Percentiles rank a stretch among this genome's conserved stretches.
Conservation (phyloP, 2,888 invertebrate species). For the Tenthredo distinguenda region DNA sequence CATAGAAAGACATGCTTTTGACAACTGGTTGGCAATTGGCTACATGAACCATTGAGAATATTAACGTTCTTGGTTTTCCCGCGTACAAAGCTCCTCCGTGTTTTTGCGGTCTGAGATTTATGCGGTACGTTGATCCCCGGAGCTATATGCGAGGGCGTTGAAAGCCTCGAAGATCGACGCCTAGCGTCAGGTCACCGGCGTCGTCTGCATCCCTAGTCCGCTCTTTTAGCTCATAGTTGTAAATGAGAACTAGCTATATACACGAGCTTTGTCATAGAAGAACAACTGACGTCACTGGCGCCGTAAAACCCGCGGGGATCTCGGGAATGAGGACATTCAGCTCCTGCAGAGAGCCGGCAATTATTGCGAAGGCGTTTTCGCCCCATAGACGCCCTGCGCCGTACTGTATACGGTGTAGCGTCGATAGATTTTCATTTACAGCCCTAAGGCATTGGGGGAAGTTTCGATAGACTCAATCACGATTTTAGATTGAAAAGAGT, state of each 20-base stretch:
- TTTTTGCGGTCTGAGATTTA: background rate
- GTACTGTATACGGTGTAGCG: too few relatives aligned
- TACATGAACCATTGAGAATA: background rate
- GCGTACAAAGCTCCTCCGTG: background rate
- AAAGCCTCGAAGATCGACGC: slow-evolving; percentile 9
- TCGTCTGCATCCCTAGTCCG: slow-evolving; percentile 32
- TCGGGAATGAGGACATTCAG: background rate
- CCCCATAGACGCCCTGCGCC: background rate
- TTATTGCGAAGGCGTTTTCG: background rate
- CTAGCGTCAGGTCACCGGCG: slow-evolving; percentile 30
- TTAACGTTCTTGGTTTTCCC: background rate
- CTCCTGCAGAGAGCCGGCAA: background rate
- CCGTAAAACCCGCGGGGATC: slow-evolving; percentile 2
- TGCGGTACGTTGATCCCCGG: slow-evolving; percentile 34
- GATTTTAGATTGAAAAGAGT: background rate
- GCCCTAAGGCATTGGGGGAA: background rate
- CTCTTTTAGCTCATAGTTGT: background rate
- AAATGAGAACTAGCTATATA: background rate
- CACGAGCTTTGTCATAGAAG: slow-evolving; percentile 10
- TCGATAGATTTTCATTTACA: background rate
- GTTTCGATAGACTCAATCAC: background rate
- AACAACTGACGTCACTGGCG: slow-evolving; percentile 26
- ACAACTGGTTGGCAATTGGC: background rate
- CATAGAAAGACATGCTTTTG: background rate
- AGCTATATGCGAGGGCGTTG: slow-evolving; percentile 25